These are phyloP conservation scores for Xenopus laevis DNA, from an alignment of 2,113 vertebrate species.

Conservation along the genomic window DNA sequence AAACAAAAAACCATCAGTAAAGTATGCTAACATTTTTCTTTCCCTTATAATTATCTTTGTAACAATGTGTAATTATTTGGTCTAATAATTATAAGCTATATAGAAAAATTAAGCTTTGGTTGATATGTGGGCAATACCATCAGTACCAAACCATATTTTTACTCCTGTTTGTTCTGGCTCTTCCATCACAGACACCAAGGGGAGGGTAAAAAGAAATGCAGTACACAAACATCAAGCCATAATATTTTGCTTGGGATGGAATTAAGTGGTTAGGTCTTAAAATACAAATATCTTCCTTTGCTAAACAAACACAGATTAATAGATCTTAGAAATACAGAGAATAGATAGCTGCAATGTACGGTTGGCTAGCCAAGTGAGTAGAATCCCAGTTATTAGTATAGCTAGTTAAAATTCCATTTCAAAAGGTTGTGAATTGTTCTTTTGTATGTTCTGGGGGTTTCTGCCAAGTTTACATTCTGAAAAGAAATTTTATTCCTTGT, in stretches of 20 bases:
- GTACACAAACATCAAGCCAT: slow-evolving; percentile 15
- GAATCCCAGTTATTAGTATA: slow-evolving; percentile 49
- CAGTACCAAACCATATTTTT: not conserved
- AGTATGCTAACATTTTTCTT: no score
- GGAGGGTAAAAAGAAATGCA: not conserved
- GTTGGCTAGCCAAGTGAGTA: slow-evolving; percentile 59
- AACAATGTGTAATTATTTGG: no score
- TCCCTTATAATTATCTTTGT: no score
- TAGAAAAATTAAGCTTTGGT: no score
- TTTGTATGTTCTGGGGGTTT: slow-evolving; percentile 58
- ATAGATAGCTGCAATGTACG: slow-evolving; percentile 60
- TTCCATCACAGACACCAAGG: not conserved
- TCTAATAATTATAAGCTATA: no score
- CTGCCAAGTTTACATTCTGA: slow-evolving; percentile 65
- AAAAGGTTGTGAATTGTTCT: slow-evolving; percentile 61
- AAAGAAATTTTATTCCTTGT: slow-evolving; percentile 51
- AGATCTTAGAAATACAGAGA: slow-evolving; percentile 60
- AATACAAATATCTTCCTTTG: slow-evolving; percentile 54
- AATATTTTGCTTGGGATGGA: slow-evolving; percentile 58
- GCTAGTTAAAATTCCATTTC: slow-evolving; percentile 59
- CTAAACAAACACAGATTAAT: slow-evolving; percentile 65
- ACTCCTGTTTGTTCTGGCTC: not conserved
- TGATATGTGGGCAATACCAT: not conserved
- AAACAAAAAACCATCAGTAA: no score
- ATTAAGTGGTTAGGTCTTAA: slow-evolving; percentile 53